Conservation (phyloP, 2,888 invertebrate genomes). For the Microchrysa polita region DNA sequence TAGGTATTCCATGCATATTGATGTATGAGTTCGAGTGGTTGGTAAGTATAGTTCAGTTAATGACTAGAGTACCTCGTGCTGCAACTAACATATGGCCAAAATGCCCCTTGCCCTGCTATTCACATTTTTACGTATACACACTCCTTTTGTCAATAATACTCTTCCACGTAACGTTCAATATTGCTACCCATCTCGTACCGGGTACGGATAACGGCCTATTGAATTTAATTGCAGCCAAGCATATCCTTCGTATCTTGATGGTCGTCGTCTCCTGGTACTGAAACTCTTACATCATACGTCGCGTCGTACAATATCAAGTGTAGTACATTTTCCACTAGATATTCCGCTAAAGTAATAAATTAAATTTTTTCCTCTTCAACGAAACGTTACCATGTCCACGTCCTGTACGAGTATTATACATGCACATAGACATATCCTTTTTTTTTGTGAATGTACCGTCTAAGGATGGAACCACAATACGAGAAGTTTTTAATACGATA, state of each 20-base stretch:
- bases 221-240: constrained; percentile 1
- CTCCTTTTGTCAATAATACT: background rate
- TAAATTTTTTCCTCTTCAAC: background rate
- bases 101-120: no score
- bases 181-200: background rate
- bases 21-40: no score
- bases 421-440: background rate
- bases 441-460: background rate
- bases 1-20: no score
- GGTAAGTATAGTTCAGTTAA: no score
- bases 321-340: constrained; percentile 17
- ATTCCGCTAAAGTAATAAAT: constrained; percentile 7
- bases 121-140: no score
- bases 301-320: background rate
- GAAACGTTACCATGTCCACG: background rate
- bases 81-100: no score
- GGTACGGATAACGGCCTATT: background rate
- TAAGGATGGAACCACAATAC: background rate
- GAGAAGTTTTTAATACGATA: constrained; percentile 11
- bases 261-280: background rate
- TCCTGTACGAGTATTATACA: no score
- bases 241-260: background rate
- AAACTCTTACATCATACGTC: background rate
- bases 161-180: background rate
- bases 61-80: no score